Conservation (phyloP, 2,797 vertebrate genomes). For the Xenopus petersii region DNA sequence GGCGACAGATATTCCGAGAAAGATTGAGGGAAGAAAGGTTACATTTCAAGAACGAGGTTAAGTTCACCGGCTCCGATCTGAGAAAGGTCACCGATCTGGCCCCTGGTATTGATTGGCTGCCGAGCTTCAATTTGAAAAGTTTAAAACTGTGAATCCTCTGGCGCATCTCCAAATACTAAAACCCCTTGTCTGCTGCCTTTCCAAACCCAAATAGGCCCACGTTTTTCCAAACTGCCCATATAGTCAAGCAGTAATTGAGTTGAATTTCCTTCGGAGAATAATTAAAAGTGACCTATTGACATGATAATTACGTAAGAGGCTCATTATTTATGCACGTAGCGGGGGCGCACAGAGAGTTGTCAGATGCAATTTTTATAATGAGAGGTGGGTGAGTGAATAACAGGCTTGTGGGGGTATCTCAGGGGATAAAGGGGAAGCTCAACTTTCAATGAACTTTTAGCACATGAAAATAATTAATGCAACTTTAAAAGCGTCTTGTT, state of each 20-base stretch:
- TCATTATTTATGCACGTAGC: too few relatives aligned
- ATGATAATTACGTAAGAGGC: too few relatives aligned
- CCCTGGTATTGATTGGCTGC: conserved; percentile 58
- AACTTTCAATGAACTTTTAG: too few relatives aligned
- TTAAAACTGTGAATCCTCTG: conserved; percentile 47
- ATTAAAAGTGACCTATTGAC: conserved; percentile 47
- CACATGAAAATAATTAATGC: too few relatives aligned
- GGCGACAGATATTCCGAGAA: conserved; percentile 42
- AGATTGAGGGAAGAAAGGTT: conserved; percentile 30
- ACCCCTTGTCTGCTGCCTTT: conserved; percentile 26
- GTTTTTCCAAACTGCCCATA: conserved; percentile 37
- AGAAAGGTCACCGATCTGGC: conserved; percentile 46
- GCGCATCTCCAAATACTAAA: conserved; percentile 50
- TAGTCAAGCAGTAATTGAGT: conserved; percentile 42
- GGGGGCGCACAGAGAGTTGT: too few relatives aligned
- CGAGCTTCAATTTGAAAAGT: conserved; percentile 53
- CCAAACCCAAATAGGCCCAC: conserved; percentile 4
- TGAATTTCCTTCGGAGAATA: conserved; percentile 44
- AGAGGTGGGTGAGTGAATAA: too few relatives aligned
- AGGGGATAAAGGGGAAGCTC: too few relatives aligned
- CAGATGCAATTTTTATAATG: too few relatives aligned
- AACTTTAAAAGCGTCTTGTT: too few relatives aligned
- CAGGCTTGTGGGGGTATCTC: too few relatives aligned
- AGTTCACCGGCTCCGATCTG: conserved; percentile 25
- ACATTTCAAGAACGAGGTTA: conserved; percentile 46